Conservation (phyloP, 2,797 vertebrate genomes). For the Diglossa cyanea region DNA sequence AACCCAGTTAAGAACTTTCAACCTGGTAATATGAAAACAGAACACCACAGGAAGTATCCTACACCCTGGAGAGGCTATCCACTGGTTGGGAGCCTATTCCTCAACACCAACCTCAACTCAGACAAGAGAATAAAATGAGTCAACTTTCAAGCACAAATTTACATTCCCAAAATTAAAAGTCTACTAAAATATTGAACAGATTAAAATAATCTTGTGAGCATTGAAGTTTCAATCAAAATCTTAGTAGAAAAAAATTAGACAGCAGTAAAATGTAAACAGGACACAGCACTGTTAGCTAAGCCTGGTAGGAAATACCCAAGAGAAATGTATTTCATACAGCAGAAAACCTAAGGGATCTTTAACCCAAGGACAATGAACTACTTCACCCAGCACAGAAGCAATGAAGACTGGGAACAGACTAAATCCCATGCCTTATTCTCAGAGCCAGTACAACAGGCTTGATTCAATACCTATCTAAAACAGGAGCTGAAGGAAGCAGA, state of each 20-base stretch:
- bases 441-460: fast-evolving
- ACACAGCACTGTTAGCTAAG: background rate
- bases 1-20: background rate
- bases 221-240: background rate
- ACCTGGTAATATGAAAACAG: background rate
- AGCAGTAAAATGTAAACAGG: background rate
- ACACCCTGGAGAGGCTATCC: background rate
- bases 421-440: background rate
- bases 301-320: background rate
- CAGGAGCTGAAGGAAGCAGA: background rate
- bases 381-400: background rate
- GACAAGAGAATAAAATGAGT: background rate
- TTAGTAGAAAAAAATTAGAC: background rate
- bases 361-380: background rate
- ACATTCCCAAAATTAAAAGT: background rate
- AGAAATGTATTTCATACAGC: background rate
- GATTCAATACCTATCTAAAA: background rate
- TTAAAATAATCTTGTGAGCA: background rate
- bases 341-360: background rate
- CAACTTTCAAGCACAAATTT: background rate
- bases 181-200: background rate
- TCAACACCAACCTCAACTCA: background rate
- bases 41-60: background rate
- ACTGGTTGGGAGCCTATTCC: background rate
- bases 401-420: background rate